phyloP scores from a whole-genome alignment of 2,113 vertebrate species.

The Paracanthobrama guichenoti region DNA sequence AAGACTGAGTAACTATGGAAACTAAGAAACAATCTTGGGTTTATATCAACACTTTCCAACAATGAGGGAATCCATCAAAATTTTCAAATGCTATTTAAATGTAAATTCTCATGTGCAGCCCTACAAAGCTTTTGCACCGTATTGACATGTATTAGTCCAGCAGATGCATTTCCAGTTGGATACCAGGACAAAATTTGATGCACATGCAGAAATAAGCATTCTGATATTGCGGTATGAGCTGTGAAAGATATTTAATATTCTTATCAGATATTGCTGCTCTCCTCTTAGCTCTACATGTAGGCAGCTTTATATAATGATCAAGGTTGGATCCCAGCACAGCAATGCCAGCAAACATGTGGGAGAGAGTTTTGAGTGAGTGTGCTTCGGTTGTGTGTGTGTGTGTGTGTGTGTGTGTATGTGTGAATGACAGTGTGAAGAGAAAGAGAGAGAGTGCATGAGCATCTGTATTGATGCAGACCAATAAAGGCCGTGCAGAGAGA shows the following conservation, averaged over 20 bases:
- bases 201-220: neutral
- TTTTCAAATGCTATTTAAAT: neutral
- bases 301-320: constrained; percentile 71
- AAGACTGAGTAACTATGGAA: neutral
- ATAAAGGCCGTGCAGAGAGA: constrained; percentile 19
- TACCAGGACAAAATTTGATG: neutral
- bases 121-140: neutral
- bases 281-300: constrained; percentile 61
- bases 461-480: constrained; percentile 20
- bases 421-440: constrained; percentile 24
- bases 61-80: neutral
- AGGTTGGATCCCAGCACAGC: constrained; percentile 50
- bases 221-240: neutral
- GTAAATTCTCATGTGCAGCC: neutral
- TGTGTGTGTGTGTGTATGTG: constrained; percentile 33
- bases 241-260: constrained; percentile 28
- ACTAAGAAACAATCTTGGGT: constrained; percentile 7
- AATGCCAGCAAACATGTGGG: constrained; percentile 54
- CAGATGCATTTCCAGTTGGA: constrained; percentile 2
- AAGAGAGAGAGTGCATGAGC: neutral
- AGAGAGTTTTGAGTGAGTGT: constrained; percentile 30
- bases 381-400: constrained; percentile 18
- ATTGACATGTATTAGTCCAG: neutral
- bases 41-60: neutral
- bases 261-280: constrained; percentile 58